Evolutionary conservation across 2,797 vertebrate species (phyloP), one percentile per base, ranked within the genome.

Genomic region (Otolemur crassicaudatus): DNA sequence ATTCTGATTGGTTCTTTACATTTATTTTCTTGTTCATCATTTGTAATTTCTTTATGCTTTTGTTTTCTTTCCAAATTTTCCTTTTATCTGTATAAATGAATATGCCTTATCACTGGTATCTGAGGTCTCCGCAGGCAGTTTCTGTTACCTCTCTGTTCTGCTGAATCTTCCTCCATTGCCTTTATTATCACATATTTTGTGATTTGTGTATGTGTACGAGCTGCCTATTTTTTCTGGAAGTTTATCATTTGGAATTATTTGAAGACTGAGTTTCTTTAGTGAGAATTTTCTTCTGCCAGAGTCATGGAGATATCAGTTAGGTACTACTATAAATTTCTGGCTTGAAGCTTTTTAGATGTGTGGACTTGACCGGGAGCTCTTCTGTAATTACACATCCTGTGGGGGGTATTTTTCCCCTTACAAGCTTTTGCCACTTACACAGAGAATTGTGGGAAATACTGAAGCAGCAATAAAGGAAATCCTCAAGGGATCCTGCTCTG

Each of bases 171-270:
- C 60, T 60, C 3, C n/a, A 29, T 22, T 25, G 10, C 56, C 46
- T 80, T 27, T 58, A 4, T 82, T 37, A 34, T 37, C 14, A 53
- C 19, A 14, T 86, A 8, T 72, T 80, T 63, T 80, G 34, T 73
- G n/a, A 86, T 53, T 65, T 16, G 58, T 3, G 13, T 27, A 12
- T 73, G 20, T 16, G 4, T 7, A 14, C 12, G 25, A 61, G 17
- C 22, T 91, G 17, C 7, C 22, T 1, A 23, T 67, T 67, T 82
- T 37, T 20, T n/a, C 73, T 85, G 49, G 34, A 87, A 80, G 25
- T 29, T 91, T 65, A 70, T 81, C 75, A 87, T 80, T 73, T 91
- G 75, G 17, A 73, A 80, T 80, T 81, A n/a, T 43, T 80, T 58
- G 20, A 65, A 22, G 23, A 19, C 34, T 82, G 22, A 2, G 2